A percentile compares a stretch with the other conserved stretches of the same genome.
phyloP scores from a whole-genome alignment of 2,888 invertebrate genomes.

The Drosophila fulvimacula region DNA sequence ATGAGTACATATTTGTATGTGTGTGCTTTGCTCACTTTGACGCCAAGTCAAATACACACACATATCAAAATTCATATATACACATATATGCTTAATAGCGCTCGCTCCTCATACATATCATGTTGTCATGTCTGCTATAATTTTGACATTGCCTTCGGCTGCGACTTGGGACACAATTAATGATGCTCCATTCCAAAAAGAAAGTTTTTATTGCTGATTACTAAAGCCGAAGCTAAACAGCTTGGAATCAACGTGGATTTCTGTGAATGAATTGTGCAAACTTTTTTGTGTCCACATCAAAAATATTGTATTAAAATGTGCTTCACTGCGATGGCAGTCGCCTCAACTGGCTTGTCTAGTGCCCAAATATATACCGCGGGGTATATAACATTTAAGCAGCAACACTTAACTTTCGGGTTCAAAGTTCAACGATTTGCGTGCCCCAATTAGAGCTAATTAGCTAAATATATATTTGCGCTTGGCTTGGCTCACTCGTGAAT shows the following conservation, averaged over 20 bases:
- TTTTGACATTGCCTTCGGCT: constrained; percentile 52
- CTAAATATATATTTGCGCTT: background rate
- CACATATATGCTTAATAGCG: constrained; percentile 51
- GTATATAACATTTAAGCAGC: background rate
- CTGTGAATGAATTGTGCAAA: constrained; percentile 35
- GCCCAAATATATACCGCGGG: background rate
- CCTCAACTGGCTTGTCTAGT: background rate
- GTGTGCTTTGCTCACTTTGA: constrained; percentile 74
- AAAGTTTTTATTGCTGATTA: constrained; percentile 63
- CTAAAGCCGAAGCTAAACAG: constrained; percentile 31
- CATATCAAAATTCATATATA: constrained; percentile 11
- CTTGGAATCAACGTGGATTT: constrained; percentile 23
- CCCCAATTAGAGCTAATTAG: constrained; percentile 4
- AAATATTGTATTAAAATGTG: constrained; percentile 12
- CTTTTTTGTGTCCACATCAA: constrained; percentile 12
- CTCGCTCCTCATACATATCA: constrained; percentile 33
- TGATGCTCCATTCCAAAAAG: constrained; percentile 50
- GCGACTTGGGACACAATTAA: constrained; percentile 41
- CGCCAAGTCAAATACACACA: constrained; percentile 72
- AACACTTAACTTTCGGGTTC: background rate
- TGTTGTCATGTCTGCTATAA: constrained; percentile 52
- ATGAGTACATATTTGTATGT: constrained; percentile 19
- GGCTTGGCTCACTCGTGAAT: background rate
- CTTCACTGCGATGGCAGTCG: constrained; percentile 1
- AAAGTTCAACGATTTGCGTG: constrained; percentile 3